phyloP scores from a whole-genome alignment of 2,888 invertebrate species.

The Lepidocyrtinus sp. region DNA sequence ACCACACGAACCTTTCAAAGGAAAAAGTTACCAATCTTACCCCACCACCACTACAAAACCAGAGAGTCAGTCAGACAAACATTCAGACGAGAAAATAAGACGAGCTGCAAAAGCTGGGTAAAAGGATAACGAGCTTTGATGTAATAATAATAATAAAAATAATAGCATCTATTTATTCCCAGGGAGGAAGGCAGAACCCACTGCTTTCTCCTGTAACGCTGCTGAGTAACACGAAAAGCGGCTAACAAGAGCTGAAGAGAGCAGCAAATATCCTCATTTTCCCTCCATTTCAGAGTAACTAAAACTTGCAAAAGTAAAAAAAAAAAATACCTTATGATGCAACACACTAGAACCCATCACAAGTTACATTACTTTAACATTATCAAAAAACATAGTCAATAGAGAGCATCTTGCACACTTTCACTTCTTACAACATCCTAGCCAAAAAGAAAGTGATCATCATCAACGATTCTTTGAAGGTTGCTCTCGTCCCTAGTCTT shows the following conservation, averaged over 20 bases:
- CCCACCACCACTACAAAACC: not conserved
- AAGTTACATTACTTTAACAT: no score
- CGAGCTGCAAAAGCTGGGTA: conserved; percentile 28
- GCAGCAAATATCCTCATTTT: not conserved
- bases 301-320: not conserved
- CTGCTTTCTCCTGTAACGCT: not conserved
- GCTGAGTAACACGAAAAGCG: not conserved
- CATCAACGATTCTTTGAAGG: not conserved
- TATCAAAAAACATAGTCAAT: not conserved
- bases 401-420: conserved; percentile 3
- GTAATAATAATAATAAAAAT: conserved; percentile 56
- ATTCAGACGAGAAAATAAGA: not conserved
- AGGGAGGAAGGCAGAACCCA: not conserved
- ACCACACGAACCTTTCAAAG: not conserved
- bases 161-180: conserved; percentile 26
- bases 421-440: not conserved
- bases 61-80: conserved; percentile 4
- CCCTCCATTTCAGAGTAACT: not conserved
- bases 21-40: not conserved
- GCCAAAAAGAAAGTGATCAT: not conserved
- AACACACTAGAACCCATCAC: not conserved
- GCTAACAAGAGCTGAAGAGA: not conserved
- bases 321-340: not conserved
- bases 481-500: not conserved
- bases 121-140: conserved; percentile 56